These are phyloP conservation scores for Neuroscelio doddi DNA, from an alignment of 2,888 invertebrate species.

Conservation along the genomic window DNA sequence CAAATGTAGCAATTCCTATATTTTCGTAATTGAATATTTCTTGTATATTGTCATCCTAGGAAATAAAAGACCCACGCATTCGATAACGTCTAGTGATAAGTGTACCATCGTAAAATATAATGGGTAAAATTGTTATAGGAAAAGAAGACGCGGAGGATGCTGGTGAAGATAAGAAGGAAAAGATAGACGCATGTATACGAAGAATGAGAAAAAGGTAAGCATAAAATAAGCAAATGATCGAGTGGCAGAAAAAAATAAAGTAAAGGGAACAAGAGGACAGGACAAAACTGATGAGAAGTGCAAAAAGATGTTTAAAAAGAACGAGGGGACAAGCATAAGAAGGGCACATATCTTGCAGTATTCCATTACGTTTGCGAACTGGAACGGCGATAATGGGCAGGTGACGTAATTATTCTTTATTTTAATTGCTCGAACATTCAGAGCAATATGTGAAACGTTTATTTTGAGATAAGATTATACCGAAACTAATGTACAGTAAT, in stretches of 20 bases:
- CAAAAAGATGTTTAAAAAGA: not conserved
- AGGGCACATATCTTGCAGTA: no score
- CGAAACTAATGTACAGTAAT: not conserved
- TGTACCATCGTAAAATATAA: not conserved
- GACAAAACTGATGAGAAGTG: constrained; percentile 10
- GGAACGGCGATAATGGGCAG: constrained; percentile 11
- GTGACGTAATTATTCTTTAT: constrained; percentile 11
- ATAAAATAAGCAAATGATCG: constrained; percentile 2
- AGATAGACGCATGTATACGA: constrained; percentile 7
- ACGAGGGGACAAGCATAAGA: no score
- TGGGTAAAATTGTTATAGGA: constrained; percentile 1
- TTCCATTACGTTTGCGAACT: not conserved
- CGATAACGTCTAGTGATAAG: constrained; percentile 2
- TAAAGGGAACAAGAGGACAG: constrained; percentile 9
- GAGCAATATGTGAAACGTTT: constrained; percentile 2
- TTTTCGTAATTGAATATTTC: no score
- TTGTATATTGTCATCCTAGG: not conserved
- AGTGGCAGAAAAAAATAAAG: constrained; percentile 9
- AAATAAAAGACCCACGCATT: not conserved
- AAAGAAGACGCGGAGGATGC: constrained; percentile 1
- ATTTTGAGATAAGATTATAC: constrained; percentile 6
- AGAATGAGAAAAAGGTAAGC: constrained; percentile 16
- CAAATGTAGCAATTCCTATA: no score
- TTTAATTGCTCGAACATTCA: constrained; percentile 5
- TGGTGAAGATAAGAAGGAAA: constrained; percentile 1